These are phyloP conservation scores for Sebastolobus altivelis DNA, from an alignment of 2,797 vertebrate species.

Conservation along the genomic window DNA sequence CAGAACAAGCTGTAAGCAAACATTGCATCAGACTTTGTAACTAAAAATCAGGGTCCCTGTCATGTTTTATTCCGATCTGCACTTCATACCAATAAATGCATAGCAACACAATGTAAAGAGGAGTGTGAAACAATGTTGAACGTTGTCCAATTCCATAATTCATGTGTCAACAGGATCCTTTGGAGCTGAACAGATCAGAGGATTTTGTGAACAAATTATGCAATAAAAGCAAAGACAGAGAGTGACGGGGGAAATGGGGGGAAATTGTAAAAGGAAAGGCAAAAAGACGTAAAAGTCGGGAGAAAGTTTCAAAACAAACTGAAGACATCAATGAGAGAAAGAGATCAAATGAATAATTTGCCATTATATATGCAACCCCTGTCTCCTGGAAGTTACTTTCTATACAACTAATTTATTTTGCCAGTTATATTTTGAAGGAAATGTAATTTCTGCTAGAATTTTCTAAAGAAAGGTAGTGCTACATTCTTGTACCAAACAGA, in stretches of 20 bases:
- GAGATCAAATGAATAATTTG: constrained; percentile 34
- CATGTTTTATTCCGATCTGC: constrained; percentile 54
- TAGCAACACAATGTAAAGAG: constrained; percentile 58
- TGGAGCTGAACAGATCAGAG: constrained; percentile 64
- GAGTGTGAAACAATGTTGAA: constrained; percentile 48
- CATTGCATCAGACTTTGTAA: constrained; percentile 54
- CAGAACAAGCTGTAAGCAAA: constrained; percentile 48
- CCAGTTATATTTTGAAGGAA: constrained; percentile 10
- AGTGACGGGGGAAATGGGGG: constrained; percentile 11
- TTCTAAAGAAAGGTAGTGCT: no score
- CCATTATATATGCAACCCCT: constrained; percentile 12
- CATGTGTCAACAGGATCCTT: constrained; percentile 62
- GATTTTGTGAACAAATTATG: constrained; percentile 65
- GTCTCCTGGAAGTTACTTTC: background rate
- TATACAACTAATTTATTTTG: background rate
- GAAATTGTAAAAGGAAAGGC: constrained; percentile 4
- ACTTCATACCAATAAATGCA: constrained; percentile 36
- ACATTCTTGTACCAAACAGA: background rate
- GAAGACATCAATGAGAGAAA: background rate
- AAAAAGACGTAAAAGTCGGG: constrained; percentile 26
- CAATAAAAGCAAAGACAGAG: constrained; percentile 53
- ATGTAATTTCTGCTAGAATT: background rate
- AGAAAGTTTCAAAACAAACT: constrained; percentile 35
- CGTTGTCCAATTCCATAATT: constrained; percentile 68
- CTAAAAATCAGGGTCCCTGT: constrained; percentile 31